Evolutionary conservation across 2,888 invertebrate species (phyloP), one percentile per base, ranked within the genome.

Genomic region (Matsumyia berberina): DNA sequence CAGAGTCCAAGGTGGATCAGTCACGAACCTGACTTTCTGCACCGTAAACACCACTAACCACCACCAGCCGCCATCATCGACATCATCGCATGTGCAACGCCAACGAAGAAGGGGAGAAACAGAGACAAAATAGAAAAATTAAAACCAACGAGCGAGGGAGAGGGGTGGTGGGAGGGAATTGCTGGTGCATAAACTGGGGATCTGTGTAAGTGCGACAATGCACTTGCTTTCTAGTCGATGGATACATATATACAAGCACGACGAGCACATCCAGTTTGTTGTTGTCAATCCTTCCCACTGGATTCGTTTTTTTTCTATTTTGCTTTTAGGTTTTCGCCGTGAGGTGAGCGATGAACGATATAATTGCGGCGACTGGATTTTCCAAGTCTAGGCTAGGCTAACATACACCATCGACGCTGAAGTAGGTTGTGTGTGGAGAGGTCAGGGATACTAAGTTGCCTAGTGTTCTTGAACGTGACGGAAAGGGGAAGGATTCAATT

Each of bases 141-240:
- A 35, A 42, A 24, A n/a, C 7, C 15, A 11, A 46, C 11, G 17
- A 19, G 11, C n/a, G 2, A 39, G 8, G 3, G 19, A 29, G 19
- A 5, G 9, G 19, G 15, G 31, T 7, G 8, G 12, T 15, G 12
- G 35, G 11, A n/a, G 11, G 3, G 8, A 39, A 60, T 11, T 57
- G 55, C 66, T 19, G 24, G 24, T 24, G 76, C 66, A 76, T 51
- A 77, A 76, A 77, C 76, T 77, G 51, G 67, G 76, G 67, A 67
- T 77, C 67, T 69, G 67, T 77, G 76, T 67, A 77, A 77, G 60
- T 67, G 76, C 67, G 67, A 69, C 76, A 77, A 77, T 77, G 67
- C 67, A 77, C 76, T 77, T 67, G 76, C 76, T 77, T 67, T 77
- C 67, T 51, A 60, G 67, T 77, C 42, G 39, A 37, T 37, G 12